Evolutionary conservation across 2,888 invertebrate genomes (phyloP).

Genomic region (Drosophila paranaensis): DNA sequence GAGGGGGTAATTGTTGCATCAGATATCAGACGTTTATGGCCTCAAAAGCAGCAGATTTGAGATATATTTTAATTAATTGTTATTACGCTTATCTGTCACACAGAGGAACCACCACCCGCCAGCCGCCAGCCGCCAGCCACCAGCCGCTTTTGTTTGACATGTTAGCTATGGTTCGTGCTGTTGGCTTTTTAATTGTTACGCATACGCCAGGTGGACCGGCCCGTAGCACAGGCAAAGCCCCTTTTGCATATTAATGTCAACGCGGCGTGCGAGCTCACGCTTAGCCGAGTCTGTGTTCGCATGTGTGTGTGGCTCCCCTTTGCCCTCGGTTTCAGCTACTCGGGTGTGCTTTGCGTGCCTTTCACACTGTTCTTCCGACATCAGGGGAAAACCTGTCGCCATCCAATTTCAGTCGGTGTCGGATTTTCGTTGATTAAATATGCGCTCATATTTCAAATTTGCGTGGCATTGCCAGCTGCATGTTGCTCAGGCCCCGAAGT

Average conservation of each 20-base stretch:
- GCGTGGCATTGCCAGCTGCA: constrained; percentile 22
- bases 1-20: constrained; percentile 38
- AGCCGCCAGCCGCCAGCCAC: neutral
- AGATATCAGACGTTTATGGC: constrained; percentile 46
- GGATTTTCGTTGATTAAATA: constrained; percentile 54
- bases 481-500: constrained; percentile 15
- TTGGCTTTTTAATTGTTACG: constrained; percentile 69
- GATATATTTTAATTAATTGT: constrained; percentile 76
- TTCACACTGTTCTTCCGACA: constrained; percentile 40
- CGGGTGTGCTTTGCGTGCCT: constrained; percentile 47
- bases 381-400: constrained; percentile 24
- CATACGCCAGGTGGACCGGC: constrained; percentile 62
- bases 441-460: constrained; percentile 48
- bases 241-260: constrained; percentile 68
- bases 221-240: constrained; percentile 28
- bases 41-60: constrained; percentile 32
- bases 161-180: constrained; percentile 36
- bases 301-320: constrained; percentile 6
- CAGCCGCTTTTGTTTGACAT: constrained; percentile 22
- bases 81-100: constrained; percentile 72
- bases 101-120: neutral
- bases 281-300: neutral
- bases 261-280: neutral
- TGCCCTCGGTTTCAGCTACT: constrained; percentile 27
- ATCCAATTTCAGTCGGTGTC: constrained; percentile 49